phyloP scores from a whole-genome alignment of 2,888 invertebrate species.

The Escarpia spicata region DNA sequence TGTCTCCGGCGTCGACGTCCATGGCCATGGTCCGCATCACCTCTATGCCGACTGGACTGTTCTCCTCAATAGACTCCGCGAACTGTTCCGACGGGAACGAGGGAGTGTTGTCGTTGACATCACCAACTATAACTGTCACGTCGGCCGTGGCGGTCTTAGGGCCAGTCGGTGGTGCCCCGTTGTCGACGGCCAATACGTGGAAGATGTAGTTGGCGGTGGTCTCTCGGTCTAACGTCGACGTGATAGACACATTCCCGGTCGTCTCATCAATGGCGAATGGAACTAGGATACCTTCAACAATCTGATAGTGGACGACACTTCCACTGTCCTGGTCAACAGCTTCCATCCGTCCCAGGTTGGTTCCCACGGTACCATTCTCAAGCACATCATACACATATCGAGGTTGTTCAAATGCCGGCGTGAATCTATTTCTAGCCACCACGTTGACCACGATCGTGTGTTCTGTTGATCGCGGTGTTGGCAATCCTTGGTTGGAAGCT shows the following conservation, averaged over 20 bases:
- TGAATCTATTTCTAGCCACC: slow-evolving; percentile 4
- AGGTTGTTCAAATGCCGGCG: slow-evolving; percentile 25
- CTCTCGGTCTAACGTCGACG: slow-evolving; percentile 13
- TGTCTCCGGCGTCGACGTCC: slow-evolving; percentile 28
- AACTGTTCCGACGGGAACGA: slow-evolving; percentile 18
- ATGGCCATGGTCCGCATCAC: slow-evolving; percentile 25
- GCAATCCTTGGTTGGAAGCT: slow-evolving; percentile 28
- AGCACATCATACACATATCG: slow-evolving; percentile 22
- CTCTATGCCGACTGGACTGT: slow-evolving; percentile 13
- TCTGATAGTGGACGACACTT: slow-evolving; percentile 20
- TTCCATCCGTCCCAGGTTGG: slow-evolving; percentile 17
- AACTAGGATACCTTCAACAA: background rate
- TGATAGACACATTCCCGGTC: slow-evolving; percentile 25
- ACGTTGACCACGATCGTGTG: slow-evolving; percentile 23
- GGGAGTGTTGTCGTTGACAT: slow-evolving; percentile 33
- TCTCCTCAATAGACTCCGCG: slow-evolving; percentile 24
- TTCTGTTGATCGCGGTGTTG: background rate
- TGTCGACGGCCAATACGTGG: slow-evolving; percentile 27
- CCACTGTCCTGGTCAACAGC: slow-evolving; percentile 25
- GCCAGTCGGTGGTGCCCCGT: slow-evolving; percentile 32
- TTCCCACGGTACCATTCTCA: background rate
- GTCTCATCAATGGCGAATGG: slow-evolving; percentile 26
- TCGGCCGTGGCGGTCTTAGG: slow-evolving; percentile 22
- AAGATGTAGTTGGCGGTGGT: slow-evolving; percentile 20
- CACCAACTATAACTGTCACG: slow-evolving; percentile 26